Base-by-base conservation (phyloP, 35 echinoderm and acorn worm genomes). In the Ophiothrix spiculata region DNA sequence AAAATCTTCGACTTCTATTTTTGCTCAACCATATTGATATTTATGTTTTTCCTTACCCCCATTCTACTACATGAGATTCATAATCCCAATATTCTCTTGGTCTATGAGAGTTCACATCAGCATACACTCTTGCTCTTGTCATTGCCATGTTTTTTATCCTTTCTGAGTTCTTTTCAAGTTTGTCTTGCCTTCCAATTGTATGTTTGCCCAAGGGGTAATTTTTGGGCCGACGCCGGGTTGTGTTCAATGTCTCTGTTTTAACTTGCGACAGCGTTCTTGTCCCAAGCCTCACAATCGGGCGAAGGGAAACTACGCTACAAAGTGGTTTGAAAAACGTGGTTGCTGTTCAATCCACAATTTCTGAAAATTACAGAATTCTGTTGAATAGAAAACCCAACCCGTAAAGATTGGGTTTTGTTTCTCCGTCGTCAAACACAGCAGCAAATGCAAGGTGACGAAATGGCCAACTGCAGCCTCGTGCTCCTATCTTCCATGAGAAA, bases 81-180 rank as follows among this genome's bases (percentile, higher is more conserved):
- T 99, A 99, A 84, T 99, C 96, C 95, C 96, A 99, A 40, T 94
- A 99, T 86, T 99, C 96, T 84, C 96, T 94, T 35, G 96, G 96
- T 94, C 92, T 94, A 86, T 99, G 96, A 86, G 96, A 88, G 63
- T 99, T 99, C 1, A 99, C 96, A 89, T 99, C 96, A 75, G 96
- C 96, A 92, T 99, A 99, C 32, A 93, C 92, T 87, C 96, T 77
- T 63, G 96, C 96, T 86, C 96, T 87, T 84, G 89, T 99, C 92
- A 99, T 94, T 56, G 93, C 93, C 93, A 95, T 91, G n/a, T n/a
- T n/a, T 75, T 88, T 87, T 39, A 46, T 45, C n/a, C 40, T 45
- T 32, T 82, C 54, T 45, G 49, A 39, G 80, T 82, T 49, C 42
- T 49, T 49, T 19, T 19, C 6, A 49, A n/a, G 42, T 49, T 19